phyloP scores from a whole-genome alignment of 64 coral and sea anemone genomes.

The Actinia tenebrosa region DNA sequence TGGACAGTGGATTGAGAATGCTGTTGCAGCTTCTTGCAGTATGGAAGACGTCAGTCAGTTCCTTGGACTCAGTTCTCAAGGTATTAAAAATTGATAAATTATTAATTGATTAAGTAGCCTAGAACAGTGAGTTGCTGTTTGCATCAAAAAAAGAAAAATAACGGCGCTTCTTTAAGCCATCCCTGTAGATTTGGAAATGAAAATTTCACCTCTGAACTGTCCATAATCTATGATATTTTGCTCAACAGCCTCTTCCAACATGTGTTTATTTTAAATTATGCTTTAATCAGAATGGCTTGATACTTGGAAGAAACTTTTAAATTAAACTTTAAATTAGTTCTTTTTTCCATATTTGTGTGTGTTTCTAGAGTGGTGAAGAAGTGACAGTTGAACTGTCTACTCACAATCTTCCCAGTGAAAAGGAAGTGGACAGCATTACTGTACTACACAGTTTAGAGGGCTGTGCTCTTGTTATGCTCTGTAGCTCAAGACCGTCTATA shows the following conservation, averaged over 20 bases:
- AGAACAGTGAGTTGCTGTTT: no score
- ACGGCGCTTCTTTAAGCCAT: no score
- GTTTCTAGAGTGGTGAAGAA: constrained; percentile 37
- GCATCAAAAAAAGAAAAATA: not conserved
- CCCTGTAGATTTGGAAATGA: no score
- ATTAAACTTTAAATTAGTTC: no score
- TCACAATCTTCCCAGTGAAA: constrained; percentile 71
- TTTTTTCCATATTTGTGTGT: not conserved
- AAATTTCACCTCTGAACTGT: no score
- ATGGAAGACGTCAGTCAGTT: constrained; percentile 70
- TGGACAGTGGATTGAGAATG: constrained; percentile 98
- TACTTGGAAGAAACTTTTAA: no score
- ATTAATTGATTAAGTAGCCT: no score
- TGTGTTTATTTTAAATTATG: no score
- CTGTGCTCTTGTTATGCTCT: constrained; percentile 90
- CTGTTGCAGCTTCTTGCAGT: constrained; percentile 91
- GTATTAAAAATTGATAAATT: not conserved
- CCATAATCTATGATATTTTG: no score
- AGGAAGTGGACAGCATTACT: constrained; percentile 68
- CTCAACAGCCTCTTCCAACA: no score
- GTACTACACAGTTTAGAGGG: constrained; percentile 87
- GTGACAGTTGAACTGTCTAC: constrained; percentile 68
- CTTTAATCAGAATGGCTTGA: not conserved
- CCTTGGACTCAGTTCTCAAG: not conserved
- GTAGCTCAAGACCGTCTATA: constrained; percentile 71